A percentile compares a stretch with the other conserved stretches of the same genome.
Conservation (phyloP, 2,113 vertebrate genomes). For the Epinephelus moara region DNA sequence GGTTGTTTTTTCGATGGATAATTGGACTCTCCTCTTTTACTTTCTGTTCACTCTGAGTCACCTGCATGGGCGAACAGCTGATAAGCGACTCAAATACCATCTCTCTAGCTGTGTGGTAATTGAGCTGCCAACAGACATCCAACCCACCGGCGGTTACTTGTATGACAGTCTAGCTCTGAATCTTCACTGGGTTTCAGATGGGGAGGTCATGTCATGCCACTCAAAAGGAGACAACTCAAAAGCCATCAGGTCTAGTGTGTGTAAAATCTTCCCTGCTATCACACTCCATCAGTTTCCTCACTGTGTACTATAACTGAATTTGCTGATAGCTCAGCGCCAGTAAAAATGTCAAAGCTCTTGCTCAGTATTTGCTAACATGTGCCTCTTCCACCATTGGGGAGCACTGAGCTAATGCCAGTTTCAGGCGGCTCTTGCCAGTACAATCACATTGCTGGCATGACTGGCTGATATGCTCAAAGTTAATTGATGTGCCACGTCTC, state of each 20-base stretch:
- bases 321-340: slow-evolving; percentile 8
- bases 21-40: slow-evolving; percentile 58
- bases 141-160: slow-evolving; percentile 38
- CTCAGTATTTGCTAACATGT: slow-evolving; percentile 42
- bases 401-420: slow-evolving; percentile 4
- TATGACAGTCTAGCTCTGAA: slow-evolving; percentile 37
- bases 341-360: slow-evolving; percentile 31
- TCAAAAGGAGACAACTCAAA: slow-evolving; percentile 55
- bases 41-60: slow-evolving; percentile 63
- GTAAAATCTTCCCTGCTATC: slow-evolving; percentile 38
- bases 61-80: slow-evolving; percentile 68
- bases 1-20: slow-evolving; percentile 67
- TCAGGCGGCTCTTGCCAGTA: slow-evolving; percentile 15
- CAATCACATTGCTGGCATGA: slow-evolving; percentile 10
- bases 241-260: slow-evolving; percentile 28
- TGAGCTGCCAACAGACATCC: slow-evolving; percentile 64
- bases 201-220: slow-evolving; percentile 52
- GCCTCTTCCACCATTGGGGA: slow-evolving; percentile 20
- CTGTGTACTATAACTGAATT: slow-evolving; percentile 31
- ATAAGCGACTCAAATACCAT: slow-evolving; percentile 49
- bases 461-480: slow-evolving; percentile 5
- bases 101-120: slow-evolving; percentile 59
- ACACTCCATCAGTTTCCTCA: slow-evolving; percentile 41
- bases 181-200: slow-evolving; percentile 44
- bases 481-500: slow-evolving; percentile 9